Evolutionary conservation across 2,888 invertebrate species (phyloP).

Genomic region (Cybosia mesomella): DNA sequence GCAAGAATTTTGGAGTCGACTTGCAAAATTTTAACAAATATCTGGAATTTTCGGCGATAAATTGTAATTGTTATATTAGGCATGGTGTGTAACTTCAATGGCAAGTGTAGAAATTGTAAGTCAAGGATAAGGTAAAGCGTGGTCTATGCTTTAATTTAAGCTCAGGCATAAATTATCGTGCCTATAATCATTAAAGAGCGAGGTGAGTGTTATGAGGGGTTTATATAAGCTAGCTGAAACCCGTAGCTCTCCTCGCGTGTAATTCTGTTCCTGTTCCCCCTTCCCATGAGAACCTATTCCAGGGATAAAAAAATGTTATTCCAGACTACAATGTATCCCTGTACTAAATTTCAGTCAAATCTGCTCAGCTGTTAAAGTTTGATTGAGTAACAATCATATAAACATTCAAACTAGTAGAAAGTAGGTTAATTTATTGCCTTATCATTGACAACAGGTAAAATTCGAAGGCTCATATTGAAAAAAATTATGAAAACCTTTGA

Average conservation of each 20-base stretch:
- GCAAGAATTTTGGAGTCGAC: conserved; percentile 24
- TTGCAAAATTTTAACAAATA: conserved; percentile 29
- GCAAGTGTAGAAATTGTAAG: conserved; percentile 10
- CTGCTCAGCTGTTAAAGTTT: too few species aligned
- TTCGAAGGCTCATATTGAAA: background rate
- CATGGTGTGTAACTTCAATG: conserved; percentile 18
- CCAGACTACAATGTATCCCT: too few species aligned
- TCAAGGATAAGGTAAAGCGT: background rate
- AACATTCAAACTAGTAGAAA: too few species aligned
- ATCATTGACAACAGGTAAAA: background rate
- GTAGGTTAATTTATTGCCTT: background rate
- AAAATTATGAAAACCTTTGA: background rate
- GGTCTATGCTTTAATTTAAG: background rate
- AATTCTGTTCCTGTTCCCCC: too few species aligned
- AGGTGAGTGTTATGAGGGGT: conserved; percentile 4
- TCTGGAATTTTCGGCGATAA: conserved; percentile 19
- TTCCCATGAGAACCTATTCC: too few species aligned
- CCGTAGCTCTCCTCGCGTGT: too few species aligned
- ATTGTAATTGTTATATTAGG: conserved; percentile 19
- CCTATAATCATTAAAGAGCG: background rate
- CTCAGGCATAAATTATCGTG: background rate
- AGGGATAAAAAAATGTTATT: too few species aligned
- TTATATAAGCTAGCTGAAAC: too few species aligned
- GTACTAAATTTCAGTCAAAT: too few species aligned
- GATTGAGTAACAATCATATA: too few species aligned